Base-by-base conservation (phyloP, 2,888 invertebrate genomes). In the Aleiodes alternator region DNA sequence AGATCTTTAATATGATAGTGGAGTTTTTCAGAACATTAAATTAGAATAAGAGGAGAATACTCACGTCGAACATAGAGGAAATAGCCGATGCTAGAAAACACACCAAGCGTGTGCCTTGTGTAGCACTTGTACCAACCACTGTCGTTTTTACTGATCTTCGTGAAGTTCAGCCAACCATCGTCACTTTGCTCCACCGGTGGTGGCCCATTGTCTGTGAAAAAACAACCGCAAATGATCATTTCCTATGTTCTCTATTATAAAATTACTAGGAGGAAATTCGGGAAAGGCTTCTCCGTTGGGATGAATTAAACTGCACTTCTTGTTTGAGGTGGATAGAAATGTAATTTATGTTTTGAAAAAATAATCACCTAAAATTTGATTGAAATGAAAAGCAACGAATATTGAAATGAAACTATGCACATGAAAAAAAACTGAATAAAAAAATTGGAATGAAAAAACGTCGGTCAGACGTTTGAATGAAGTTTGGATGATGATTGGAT, bases 91-190 rank as follows among this genome's bases (percentile, higher is more conserved):
- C 96, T 96, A 79, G 96, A 95, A 90, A 96, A 97, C 88, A 95
- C 94, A 48, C 95, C 94, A 85, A 96, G 93, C 80, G 95, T 92
- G 92, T 97, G 96, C 68, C 94, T 92, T 75, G 96, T 95, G 71
- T 96, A 94, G 90, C 97, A 97, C 88, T 96, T 95, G 91, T 97
- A 97, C 97, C 97, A 97, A 86, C 97, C 97, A 75, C 95, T 96
- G 91, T 97, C 96, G 80, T 95, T 93, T 69, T 94, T 92, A 71
- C 93, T 92, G 87, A 97, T 94, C 83, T 94, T 92, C 69, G 94
- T 94, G 91, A 97, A 97, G 90, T 97, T 97, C 76, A 97, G 92
- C 88, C 95, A 96, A 74, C 97, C 95, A 85, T 94, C 94, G 69
- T 93, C 93, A 79, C 93, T 92, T 90, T 95, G 95, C 81, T 93